phyloP scores from a whole-genome alignment of 23 tunicate species.

The Ascidia mentula region DNA sequence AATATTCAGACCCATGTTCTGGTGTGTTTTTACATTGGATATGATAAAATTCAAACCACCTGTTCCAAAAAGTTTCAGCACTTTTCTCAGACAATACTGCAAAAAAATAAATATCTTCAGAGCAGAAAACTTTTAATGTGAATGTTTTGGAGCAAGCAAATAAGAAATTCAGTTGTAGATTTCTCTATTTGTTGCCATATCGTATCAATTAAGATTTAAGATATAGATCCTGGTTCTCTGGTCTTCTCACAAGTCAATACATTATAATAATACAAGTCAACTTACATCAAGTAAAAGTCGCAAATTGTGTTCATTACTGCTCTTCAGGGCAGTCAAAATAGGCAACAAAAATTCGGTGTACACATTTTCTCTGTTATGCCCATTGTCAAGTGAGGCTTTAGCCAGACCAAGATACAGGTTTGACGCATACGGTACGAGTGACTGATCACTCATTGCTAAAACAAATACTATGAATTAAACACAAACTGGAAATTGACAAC shows the following conservation, averaged over 20 bases:
- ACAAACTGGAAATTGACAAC: not conserved
- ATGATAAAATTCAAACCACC: conserved; percentile 28
- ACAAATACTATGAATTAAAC: too few species aligned
- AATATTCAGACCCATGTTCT: not conserved
- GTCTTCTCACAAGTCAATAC: too few species aligned
- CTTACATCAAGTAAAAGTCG: not conserved
- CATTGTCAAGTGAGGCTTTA: not conserved
- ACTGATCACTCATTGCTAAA: not conserved
- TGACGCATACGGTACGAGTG: not conserved
- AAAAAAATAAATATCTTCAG: conserved; percentile 14
- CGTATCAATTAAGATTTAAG: too few species aligned
- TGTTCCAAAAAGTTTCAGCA: conserved; percentile 37
- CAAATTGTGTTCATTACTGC: not conserved
- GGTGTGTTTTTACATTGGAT: not conserved
- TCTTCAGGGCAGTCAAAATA: not conserved
- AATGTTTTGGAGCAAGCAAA: too few species aligned
- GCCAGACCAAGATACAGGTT: not conserved
- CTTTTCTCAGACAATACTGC: conserved; percentile 53
- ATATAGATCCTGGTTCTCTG: too few species aligned
- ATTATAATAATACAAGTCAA: too few species aligned
- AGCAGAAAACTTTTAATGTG: too few species aligned
- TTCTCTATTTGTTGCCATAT: too few species aligned
- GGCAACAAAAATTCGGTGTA: not conserved
- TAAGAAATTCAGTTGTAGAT: too few species aligned
- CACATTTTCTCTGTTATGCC: not conserved